Percentiles rank a stretch among this genome's conserved stretches.
Evolutionary conservation across 2,797 vertebrate species (phyloP).

Genomic region (Eidolon dupreanum): DNA sequence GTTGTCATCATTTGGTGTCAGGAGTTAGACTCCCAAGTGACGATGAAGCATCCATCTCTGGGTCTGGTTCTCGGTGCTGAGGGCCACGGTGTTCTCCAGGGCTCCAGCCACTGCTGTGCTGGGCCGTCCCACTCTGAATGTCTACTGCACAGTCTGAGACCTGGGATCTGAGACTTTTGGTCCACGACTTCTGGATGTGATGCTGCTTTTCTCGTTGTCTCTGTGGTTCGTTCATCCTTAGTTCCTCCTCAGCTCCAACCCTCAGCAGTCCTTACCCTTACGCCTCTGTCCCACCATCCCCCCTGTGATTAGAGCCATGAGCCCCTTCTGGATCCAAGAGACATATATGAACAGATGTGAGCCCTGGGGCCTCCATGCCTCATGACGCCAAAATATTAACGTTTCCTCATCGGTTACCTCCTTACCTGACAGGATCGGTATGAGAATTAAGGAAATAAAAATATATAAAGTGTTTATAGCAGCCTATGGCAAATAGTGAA

Average conservation of each 20-base stretch:
- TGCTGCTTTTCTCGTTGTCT: not conserved
- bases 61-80: not conserved
- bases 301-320: not conserved
- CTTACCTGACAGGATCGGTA: not conserved
- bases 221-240: not conserved
- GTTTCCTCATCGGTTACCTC: not conserved
- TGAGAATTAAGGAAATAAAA: not conserved
- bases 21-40: not conserved
- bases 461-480: not conserved
- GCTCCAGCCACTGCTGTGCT: not conserved
- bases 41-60: accelerated
- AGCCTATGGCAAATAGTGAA: not conserved
- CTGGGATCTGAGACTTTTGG: not conserved
- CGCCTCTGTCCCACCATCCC: not conserved
- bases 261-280: not conserved
- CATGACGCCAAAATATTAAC: not conserved
- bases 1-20: not conserved
- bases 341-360: not conserved
- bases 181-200: not conserved
- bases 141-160: not conserved
- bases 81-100: not conserved
- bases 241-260: not conserved
- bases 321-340: not conserved
- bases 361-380: not conserved
- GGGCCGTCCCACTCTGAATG: not conserved